Percentiles rank a stretch among this genome's conserved stretches.
These are phyloP conservation scores for Lycaena phlaeas DNA, from an alignment of 2,888 invertebrate genomes.

Conservation along the genomic window DNA sequence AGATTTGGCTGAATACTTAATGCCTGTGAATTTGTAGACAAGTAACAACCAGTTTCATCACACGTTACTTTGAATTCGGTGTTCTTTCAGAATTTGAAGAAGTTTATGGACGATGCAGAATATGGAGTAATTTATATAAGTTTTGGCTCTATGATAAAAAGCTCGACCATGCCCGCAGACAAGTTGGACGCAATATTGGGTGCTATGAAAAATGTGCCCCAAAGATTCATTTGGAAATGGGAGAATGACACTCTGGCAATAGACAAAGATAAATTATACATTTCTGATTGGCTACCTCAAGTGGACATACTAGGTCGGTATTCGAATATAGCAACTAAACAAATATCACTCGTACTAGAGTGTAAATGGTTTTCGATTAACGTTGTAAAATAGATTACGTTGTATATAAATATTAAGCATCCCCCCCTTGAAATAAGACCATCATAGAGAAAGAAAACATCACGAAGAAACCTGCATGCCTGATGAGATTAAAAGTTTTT, in stretches of 20 bases:
- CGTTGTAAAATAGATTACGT: no score
- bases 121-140: conserved; percentile 83
- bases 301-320: conserved; percentile 77
- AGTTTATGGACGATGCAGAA: conserved; percentile 76
- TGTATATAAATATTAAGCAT: no score
- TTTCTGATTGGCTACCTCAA: conserved; percentile 80
- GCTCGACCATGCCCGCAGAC: conserved; percentile 74
- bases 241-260: conserved; percentile 73
- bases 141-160: conserved; percentile 82
- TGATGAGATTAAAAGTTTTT: no score
- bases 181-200: conserved; percentile 73
- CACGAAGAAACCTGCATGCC: no score
- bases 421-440: no score
- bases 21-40: no score
- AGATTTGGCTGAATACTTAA: no score
- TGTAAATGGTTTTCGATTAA: no score
- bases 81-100: conserved; percentile 57
- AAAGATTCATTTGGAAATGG: conserved; percentile 86
- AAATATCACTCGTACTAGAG: no score
- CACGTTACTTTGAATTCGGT: conserved; percentile 47
- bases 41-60: no score
- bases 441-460: no score
- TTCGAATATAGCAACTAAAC: no score
- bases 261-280: conserved; percentile 76
- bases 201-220: conserved; percentile 75